A percentile compares a stretch with the other conserved stretches of the same genome.
These are phyloP conservation scores for Cephonodes hylas DNA, from an alignment of 2,888 invertebrate genomes.

Conservation along the genomic window DNA sequence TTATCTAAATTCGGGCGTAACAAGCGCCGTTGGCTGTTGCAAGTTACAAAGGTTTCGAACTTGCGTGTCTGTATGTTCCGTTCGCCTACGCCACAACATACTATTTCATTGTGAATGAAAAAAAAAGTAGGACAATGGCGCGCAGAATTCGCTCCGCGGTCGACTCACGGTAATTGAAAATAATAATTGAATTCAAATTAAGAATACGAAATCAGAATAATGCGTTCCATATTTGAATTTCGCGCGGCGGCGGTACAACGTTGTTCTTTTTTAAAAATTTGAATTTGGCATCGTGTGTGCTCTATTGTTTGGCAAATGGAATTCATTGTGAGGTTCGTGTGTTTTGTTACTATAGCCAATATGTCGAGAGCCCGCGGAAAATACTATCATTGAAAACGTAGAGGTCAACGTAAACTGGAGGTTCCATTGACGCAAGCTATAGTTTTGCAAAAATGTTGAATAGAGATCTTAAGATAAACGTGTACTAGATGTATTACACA, in stretches of 20 bases:
- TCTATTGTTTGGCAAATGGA: slow-evolving; percentile 76
- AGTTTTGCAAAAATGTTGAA: slow-evolving; percentile 26
- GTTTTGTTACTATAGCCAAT: slow-evolving; percentile 47
- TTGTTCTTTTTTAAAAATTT: slow-evolving; percentile 67
- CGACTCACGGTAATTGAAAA: slow-evolving; percentile 71
- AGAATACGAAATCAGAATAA: slow-evolving; percentile 72
- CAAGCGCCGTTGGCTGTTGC: slow-evolving; percentile 36
- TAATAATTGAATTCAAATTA: slow-evolving; percentile 76
- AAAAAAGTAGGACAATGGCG: slow-evolving; percentile 63
- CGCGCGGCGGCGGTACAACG: slow-evolving; percentile 47
- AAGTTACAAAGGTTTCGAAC: background rate
- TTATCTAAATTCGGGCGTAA: slow-evolving; percentile 49
- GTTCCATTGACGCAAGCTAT: slow-evolving; percentile 13
- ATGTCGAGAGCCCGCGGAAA: slow-evolving; percentile 43
- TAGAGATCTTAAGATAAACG: slow-evolving; percentile 22
- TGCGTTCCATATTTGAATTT: slow-evolving; percentile 72
- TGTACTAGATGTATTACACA: slow-evolving; percentile 20
- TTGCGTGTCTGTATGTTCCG: slow-evolving; percentile 3
- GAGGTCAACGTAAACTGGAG: slow-evolving; percentile 24
- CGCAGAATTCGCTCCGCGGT: slow-evolving; percentile 45
- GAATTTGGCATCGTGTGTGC: slow-evolving; percentile 76
- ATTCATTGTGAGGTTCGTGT: slow-evolving; percentile 63
- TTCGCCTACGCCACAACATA: slow-evolving; percentile 7
- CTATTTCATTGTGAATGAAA: slow-evolving; percentile 21
- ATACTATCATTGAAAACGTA: slow-evolving; percentile 37